Conservation (phyloP, 1,140 invertebrate genomes). For the Papilio polytes region DNA sequence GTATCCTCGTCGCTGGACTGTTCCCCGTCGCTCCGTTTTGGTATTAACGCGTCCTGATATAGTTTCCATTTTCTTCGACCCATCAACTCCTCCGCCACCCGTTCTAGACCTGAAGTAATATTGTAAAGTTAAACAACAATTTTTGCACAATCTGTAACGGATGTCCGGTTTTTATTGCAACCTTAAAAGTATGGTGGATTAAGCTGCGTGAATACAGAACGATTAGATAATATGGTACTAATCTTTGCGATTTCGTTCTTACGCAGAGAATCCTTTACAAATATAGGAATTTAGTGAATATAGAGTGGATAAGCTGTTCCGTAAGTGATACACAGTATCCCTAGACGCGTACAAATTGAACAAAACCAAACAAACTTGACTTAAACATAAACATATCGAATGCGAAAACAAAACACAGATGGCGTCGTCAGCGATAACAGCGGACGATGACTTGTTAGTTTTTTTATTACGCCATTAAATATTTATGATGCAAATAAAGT, state of each 20-base stretch:
- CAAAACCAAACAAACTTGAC: background rate
- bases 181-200: too few relatives aligned
- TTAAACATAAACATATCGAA: conserved; percentile 2
- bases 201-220: too few relatives aligned
- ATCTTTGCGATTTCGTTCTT: background rate
- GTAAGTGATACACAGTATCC: background rate
- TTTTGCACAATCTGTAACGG: too few relatives aligned
- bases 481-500: conserved; percentile 42
- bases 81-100: conserved; percentile 97
- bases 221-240: too few relatives aligned
- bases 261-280: background rate
- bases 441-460: conserved; percentile 12
- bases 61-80: conserved; percentile 96
- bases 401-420: conserved; percentile 18
- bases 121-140: background rate
- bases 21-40: conserved; percentile 80
- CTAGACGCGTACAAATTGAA: background rate
- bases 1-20: conserved; percentile 74
- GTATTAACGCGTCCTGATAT: conserved; percentile 91
- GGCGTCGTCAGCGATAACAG: conserved; percentile 11
- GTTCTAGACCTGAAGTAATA: conserved; percentile 92
- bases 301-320: background rate
- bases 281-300: background rate
- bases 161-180: too few relatives aligned
- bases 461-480: conserved; percentile 39